Base-by-base conservation (phyloP, 2,113 vertebrate species). In the Menidia beryllina region DNA sequence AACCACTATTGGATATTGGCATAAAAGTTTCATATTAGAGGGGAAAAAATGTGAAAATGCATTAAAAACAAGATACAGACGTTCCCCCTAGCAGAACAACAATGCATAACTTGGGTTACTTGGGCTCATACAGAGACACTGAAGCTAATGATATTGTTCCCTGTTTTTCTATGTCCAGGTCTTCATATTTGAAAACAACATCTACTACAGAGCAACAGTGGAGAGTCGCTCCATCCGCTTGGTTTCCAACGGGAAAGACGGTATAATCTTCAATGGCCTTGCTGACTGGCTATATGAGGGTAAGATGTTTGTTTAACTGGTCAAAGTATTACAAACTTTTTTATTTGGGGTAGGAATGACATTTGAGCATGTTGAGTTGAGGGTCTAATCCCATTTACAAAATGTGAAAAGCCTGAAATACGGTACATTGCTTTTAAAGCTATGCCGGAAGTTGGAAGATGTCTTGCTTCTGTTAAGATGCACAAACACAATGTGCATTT, bases 131-230 rank as follows among this genome's bases (percentile, higher is more conserved):
- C 41, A 24, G 19, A 19, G 39, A 19, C 25, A 12, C 5, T 38
- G 50, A 58, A 13, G 57, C 12, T 56, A 45, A 68, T 20, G 39
- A 36, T 39, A 24, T 11, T 11, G n/a, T 15, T 7, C 38, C 78
- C 53, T 58, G 30, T 14, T 5, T 30, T n/a, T 69, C 34, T 77
- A 48, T 61, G 11, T 68, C 62, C 87, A 99, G 98, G 94, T 99
- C 81, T 99, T 97, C 90, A 97, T 99, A 86, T 99, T 98, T 86
- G 97, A 99, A 89, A 99, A 98, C 92, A 99, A 99, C 90, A 98
- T 99, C 89, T 99, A 97, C 93, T 99, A 99, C 92, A 95, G 95
- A 58, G 84, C 95, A 0, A 95, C 95, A 1, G 92, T 98, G 15
- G 94, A 94, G 41, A 96, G 94, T 79, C 93, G 95, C 83, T 91